phyloP scores from a whole-genome alignment of 2,797 vertebrate genomes.

The Nannoperca obscura region DNA sequence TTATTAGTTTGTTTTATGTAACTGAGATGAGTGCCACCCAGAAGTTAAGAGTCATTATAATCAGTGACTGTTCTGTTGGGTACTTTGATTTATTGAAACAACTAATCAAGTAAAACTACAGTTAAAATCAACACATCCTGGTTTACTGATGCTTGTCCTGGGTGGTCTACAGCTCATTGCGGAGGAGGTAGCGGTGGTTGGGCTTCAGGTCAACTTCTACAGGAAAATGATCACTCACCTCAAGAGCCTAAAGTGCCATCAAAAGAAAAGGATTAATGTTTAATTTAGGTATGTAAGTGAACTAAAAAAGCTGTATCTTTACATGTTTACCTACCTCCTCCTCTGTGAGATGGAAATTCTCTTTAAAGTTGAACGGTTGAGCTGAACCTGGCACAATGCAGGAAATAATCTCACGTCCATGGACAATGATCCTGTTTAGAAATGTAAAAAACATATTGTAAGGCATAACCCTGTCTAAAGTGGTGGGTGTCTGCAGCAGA shows the following conservation, averaged over 20 bases:
- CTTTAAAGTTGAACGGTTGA: conserved; percentile 88
- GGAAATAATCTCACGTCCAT: conserved; percentile 83
- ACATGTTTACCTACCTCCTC: conserved; percentile 86
- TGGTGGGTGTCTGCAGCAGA: background rate
- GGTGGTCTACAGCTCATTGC: conserved; percentile 80
- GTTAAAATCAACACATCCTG: conserved; percentile 15
- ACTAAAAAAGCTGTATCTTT: accelerated
- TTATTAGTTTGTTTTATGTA: conserved; percentile 25
- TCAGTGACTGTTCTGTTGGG: conserved; percentile 10
- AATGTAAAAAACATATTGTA: background rate
- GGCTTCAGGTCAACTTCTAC: conserved; percentile 89
- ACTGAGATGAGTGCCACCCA: conserved; percentile 10
- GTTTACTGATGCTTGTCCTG: background rate
- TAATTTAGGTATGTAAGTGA: background rate
- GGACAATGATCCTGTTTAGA: conserved; percentile 85
- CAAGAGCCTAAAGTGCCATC: conserved; percentile 81
- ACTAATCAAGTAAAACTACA: conserved; percentile 32
- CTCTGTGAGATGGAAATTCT: conserved; percentile 83
- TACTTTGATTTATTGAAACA: conserved; percentile 35
- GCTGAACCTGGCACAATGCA: conserved; percentile 86
- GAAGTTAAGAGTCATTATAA: background rate
- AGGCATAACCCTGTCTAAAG: background rate
- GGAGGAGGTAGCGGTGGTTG: conserved; percentile 77
- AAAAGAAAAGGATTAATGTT: background rate
- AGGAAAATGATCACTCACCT: conserved; percentile 90